Evolutionary conservation across 2,113 vertebrate genomes (phyloP), one percentile per base, ranked within the genome.

Genomic region (Gambusia affinis): DNA sequence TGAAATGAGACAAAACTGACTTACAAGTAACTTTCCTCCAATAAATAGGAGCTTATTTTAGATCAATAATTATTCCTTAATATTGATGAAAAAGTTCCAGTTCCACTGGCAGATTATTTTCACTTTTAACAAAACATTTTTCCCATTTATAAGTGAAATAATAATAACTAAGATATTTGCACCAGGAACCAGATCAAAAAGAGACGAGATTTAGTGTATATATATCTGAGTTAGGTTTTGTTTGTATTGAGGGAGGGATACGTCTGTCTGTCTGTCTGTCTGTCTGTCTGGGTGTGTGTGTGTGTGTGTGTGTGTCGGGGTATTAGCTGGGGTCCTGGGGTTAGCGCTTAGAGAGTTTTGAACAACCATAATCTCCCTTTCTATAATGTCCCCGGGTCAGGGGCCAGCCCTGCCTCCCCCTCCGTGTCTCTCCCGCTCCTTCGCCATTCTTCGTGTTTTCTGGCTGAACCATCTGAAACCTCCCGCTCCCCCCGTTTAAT

Each of bases 361-460:
- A 95, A 95, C 94, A 95, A 93, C 93, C 90, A 78, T 95, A 95
- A 95, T 95, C 94, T 95, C 93, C 87, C 88, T 92, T 89, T 88
- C 89, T 92, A 89, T 91, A 93, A 91, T 92, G 93, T 94, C 89
- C 92, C 84, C 86, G 86, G 93, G 94, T 95, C 93, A 93, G 90
- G 93, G 94, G 92, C 89, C 91, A 93, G 77, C 61, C 82, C 75
- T 85, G 87, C 89, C 80, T 76, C 73, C 69, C 85, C 69, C 85
- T 68, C 85, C 75, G 84, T 77, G 84, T 63, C 80, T 75, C 72
- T 61, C 79, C 72, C 73, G 71, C 83, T 73, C 84, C 28, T 75
- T 5, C 78, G 81, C 81, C 44, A 84, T 92, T 92, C 90, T 90
- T 72, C 60, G 67, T 19, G 51, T 85, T 90, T 86, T 80, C 85